Evolutionary conservation across 2,797 vertebrate genomes (phyloP).

Genomic region (Mormyrops attenuatus): DNA sequence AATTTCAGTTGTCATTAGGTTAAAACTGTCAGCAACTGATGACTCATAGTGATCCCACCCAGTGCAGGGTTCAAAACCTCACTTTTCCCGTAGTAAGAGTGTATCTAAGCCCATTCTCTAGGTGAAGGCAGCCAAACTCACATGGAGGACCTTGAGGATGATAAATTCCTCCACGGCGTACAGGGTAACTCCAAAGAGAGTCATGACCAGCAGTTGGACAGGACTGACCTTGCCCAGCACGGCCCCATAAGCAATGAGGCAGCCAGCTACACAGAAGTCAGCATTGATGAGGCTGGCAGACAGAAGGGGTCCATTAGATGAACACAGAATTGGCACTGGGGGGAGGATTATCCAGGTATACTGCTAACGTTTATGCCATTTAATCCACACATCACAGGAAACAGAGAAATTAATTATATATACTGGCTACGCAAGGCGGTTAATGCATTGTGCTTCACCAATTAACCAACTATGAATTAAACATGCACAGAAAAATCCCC

Average conservation of each 20-base stretch:
- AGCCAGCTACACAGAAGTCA: constrained; percentile 86
- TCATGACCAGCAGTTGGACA: constrained; percentile 82
- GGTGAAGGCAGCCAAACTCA: constrained; percentile 54
- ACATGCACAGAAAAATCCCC: background rate
- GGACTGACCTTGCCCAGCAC: constrained; percentile 90
- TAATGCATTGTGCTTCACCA: background rate
- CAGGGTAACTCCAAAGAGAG: constrained; percentile 83
- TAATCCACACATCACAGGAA: background rate
- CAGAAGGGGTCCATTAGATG: background rate
- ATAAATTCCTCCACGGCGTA: constrained; percentile 86
- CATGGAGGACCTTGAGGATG: constrained; percentile 76
- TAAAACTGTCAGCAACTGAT: background rate
- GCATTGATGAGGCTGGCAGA: constrained; percentile 83
- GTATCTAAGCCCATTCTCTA: background rate
- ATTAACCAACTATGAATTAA: background rate
- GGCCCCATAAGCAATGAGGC: constrained; percentile 86
- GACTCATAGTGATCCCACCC: background rate
- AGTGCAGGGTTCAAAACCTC: background rate
- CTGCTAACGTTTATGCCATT: background rate
- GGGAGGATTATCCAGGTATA: background rate
- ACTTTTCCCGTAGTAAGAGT: background rate
- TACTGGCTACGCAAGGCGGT: background rate
- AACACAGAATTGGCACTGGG: background rate
- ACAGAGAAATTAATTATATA: background rate
- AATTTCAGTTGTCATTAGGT: background rate